These are phyloP conservation scores for Lycaon pictus DNA, from an alignment of 2,113 vertebrate species.

Conservation along the genomic window DNA sequence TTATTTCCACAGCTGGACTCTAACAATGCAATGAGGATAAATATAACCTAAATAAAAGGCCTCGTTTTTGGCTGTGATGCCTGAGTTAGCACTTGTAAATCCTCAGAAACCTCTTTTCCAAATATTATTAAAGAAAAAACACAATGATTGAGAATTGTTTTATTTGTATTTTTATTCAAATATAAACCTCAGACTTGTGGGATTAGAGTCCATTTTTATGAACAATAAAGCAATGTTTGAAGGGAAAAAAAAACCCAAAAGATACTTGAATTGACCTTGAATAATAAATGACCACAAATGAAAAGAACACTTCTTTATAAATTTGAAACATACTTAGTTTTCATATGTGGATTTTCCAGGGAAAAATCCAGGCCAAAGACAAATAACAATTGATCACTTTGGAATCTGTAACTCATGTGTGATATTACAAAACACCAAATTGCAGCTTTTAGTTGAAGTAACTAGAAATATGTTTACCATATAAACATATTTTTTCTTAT, in stretches of 20 bases:
- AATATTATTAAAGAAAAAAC: not conserved
- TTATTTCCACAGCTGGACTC: slow-evolving; percentile 10
- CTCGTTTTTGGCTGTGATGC: not conserved
- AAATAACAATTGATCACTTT: not conserved
- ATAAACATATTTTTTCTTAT: not conserved
- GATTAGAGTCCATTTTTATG: not conserved
- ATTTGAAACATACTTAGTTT: not conserved
- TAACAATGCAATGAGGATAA: not conserved
- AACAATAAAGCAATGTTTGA: not conserved
- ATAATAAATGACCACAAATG: not conserved
- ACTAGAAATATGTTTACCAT: not conserved
- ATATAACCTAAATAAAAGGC: not conserved
- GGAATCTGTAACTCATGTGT: not conserved
- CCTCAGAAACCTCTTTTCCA: not conserved
- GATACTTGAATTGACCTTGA: not conserved
- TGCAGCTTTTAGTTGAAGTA: not conserved
- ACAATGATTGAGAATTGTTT: not conserved
- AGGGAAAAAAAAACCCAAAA: not conserved
- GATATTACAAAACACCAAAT: not conserved
- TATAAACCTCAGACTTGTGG: not conserved
- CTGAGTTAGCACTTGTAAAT: not conserved
- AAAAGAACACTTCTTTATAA: not conserved
- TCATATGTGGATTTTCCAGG: not conserved
- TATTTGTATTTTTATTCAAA: not conserved
- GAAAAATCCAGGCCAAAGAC: not conserved